Evolutionary conservation across 35 echinoderm and acorn worm species (phyloP).

Genomic region (Heliocidaris tuberculata): DNA sequence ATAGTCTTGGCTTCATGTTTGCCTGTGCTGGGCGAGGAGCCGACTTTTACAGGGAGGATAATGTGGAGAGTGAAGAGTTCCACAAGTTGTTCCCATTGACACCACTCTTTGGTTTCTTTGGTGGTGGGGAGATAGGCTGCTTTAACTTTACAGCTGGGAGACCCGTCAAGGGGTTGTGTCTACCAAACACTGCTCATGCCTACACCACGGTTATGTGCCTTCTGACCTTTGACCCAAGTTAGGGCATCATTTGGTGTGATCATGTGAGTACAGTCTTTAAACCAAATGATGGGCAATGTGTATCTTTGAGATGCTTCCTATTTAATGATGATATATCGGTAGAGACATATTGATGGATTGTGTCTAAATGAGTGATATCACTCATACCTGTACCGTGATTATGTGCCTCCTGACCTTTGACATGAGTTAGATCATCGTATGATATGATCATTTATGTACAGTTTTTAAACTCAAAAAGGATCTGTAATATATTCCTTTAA

Average conservation of each 20-base stretch:
- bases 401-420: slow-evolving; percentile 38
- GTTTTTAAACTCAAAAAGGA: not conserved
- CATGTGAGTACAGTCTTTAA: not conserved
- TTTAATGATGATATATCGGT: not conserved
- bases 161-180: not conserved
- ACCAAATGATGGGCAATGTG: not conserved
- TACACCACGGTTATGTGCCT: slow-evolving; percentile 44
- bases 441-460: not conserved
- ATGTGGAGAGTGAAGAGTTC: slow-evolving; percentile 90
- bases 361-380: not conserved
- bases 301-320: not conserved
- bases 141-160: slow-evolving; percentile 60
- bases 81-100: slow-evolving; percentile 72
- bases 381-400: slow-evolving; percentile 24
- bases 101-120: slow-evolving; percentile 89
- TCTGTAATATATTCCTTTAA: too few relatives aligned
- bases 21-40: slow-evolving; percentile 79
- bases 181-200: not conserved
- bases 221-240: slow-evolving; percentile 33
- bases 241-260: not conserved
- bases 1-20: slow-evolving; percentile 92
- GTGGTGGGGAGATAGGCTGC: slow-evolving; percentile 90
- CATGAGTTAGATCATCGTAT: not conserved
- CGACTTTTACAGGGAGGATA: slow-evolving; percentile 56
- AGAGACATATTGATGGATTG: not conserved